Base-by-base conservation (phyloP, 2,797 vertebrate species). In the Falco berigora region DNA sequence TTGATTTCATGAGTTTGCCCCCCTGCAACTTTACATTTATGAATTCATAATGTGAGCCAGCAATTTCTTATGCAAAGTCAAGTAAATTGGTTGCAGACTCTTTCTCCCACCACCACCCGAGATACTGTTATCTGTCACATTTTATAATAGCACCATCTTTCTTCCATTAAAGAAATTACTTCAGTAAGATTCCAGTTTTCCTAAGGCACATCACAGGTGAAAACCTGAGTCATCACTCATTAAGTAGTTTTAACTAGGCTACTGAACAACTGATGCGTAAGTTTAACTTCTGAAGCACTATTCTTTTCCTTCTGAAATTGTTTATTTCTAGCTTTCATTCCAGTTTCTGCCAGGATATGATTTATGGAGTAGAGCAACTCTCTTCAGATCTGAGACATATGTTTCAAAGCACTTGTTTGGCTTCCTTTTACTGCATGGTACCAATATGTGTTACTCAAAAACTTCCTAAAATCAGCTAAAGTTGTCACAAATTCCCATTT, bases 121-220 rank as follows among this genome's bases (percentile, higher is more conserved):
- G 71, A 83, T 75, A 91, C 56, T 82, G 56, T 92, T 90, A 77
- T 64, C 91, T 92, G 88, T 89, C 95, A 95, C 67, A 95, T 97
- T 96, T 96, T 97, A 89, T 96, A 96, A 97, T 46, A 97, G 96
- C 96, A 97, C 96, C 96, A 97, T 95, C 96, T 97, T 86, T 96
- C 85, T 93, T 96, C 81, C 95, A 95, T 89, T 96, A 94, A 85
- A 95, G 94, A 97, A 97, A 97, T 96, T 96, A 95, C 96, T 96
- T 94, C 90, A 86, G 5, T 77, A 92, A 80, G 61, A 83, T 78
- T 96, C 64, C 38, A 93, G 61, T 23, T 34, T 88, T 94, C 69
- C 72, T 83, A 86, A 92, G 56, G 32, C 67, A 68, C 19, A 62
- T 62, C 76, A 59, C 66, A 96, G 87, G 79, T 94, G 38, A 94